Base-by-base conservation (phyloP, 2,113 vertebrate genomes). In the Holacanthus passer region DNA sequence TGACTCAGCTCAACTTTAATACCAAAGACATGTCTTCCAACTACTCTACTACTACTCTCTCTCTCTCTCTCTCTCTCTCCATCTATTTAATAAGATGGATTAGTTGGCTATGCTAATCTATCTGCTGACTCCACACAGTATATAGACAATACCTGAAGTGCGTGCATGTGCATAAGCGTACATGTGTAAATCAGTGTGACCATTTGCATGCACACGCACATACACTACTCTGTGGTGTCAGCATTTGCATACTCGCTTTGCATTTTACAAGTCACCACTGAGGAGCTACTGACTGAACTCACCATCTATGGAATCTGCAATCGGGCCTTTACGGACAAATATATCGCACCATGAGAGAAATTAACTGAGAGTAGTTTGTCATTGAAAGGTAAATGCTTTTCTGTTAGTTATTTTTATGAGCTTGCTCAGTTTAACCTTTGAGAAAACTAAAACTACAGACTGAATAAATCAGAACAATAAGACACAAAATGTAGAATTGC, bases 1-100 rank as follows among this genome's bases (percentile, higher is more conserved):
- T 88, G 89, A 92, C 88, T 92, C 93, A 89, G 84, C 93, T 79
- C 73, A 89, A 88, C 63, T 60, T 89, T 81, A 59, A 85, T 55
- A 83, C 64, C 72, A 82, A 73, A 89, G 85, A 81, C 78, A 85
- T 74, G 69, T 77, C 84, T 69, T 69, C 68, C 76, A 84, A 70
- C 73, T 73, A 45, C 60, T 66, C 62, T 67, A 71, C 43, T 48
- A 53, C 66, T 35, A 22, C 59, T 63, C 60, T 70, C 79, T 53
- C 67, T 64, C 79, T 52, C 29, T 39, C 50, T 41, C 31, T 62
- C 63, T 32, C 53, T 71, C 77, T 56, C 73, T 60, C 69, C 74
- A 45, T 45, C 77, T 45, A 27, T 77, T 72, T 81, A 85, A 90
- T 90, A 87, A 85, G 9, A 93, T 91, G 83, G 82, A 89, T 91